Base-by-base conservation (phyloP, 2,113 vertebrate genomes). In the Clarias magur region DNA sequence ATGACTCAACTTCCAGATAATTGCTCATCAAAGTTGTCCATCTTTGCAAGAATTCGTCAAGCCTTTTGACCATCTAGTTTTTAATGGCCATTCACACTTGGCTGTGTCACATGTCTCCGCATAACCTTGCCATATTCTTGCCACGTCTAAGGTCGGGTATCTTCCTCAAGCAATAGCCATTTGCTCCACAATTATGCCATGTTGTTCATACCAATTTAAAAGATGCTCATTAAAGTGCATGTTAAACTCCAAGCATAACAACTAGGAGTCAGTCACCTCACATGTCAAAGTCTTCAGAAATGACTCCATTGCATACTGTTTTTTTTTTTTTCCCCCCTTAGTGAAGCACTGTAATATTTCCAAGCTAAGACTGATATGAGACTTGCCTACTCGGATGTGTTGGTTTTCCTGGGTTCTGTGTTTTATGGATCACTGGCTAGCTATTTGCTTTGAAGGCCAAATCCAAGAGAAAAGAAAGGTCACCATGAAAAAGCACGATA, bases 361-460 rank as follows among this genome's bases (percentile, higher is more conserved):
- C 34, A 38, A 59, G 38, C 19, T 60, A 60, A 80, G 79, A 38
- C 16, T 23, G 17, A 57, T 34, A 34, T 60, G 27, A 23, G 30
- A 34, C 57, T 59, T 60, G 17, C 16, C 12, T 30, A 38, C 79
- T 80, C 79, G 60, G 56, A 60, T 80, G 10, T 38, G 56, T 38
- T 60, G 17, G 79, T 80, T 27, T 59, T 60, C 60, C 79, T 38
- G 17, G 79, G 17, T 59, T 80, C 54, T 17, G 60, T 80, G 79
- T 80, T 80, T 80, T 80, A 80, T 80, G 79, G 79, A 80, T 80
- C 79, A 80, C 17, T 80, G 79, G 79, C 34, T 80, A 34, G 56
- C 27, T 60, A 60, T 60, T 60, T 80, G 79, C 79, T 80, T 80
- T 80, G 79, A 80, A 80, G 79, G 79, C 30, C 27, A 60, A 60